Conservation (phyloP, 1,140 invertebrate species). For the Antheraea pernyi region DNA sequence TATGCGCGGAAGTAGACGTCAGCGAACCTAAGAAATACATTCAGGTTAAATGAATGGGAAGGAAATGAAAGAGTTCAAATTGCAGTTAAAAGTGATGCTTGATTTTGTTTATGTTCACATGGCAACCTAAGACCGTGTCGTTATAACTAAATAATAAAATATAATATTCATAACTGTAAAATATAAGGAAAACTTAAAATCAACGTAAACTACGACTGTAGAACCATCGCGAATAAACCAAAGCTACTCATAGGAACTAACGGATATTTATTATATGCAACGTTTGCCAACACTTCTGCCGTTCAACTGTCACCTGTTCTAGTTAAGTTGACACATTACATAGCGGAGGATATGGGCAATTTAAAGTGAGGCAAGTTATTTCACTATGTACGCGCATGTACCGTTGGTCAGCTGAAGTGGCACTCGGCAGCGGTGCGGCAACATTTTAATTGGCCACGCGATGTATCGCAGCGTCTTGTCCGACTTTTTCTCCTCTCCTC, state of each 20-base stretch:
- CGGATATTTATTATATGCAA: background rate
- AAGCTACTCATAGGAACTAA: background rate
- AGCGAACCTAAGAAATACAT: too few species aligned
- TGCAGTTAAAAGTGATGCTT: too few species aligned
- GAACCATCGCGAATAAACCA: too few species aligned
- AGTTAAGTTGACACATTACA: slow-evolving; percentile 16
- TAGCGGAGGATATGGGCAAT: slow-evolving; percentile 64
- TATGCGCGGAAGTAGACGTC: too few species aligned
- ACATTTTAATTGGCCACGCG: slow-evolving; percentile 78
- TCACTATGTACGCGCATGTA: slow-evolving; percentile 47
- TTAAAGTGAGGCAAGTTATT: slow-evolving; percentile 48
- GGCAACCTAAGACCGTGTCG: too few species aligned
- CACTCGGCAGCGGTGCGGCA: slow-evolving; percentile 45
- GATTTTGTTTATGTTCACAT: too few species aligned
- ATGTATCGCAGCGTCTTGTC: slow-evolving; percentile 60
- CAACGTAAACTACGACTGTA: too few species aligned
- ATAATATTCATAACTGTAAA: too few species aligned
- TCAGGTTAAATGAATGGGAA: too few species aligned
- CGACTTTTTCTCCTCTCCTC: slow-evolving; percentile 71
- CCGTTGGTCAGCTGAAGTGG: slow-evolving; percentile 53
- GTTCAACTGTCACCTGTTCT: slow-evolving; percentile 15
- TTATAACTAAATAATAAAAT: too few species aligned
- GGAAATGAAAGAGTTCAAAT: too few species aligned
- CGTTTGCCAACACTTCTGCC: background rate
- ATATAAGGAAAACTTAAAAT: background rate